These are phyloP conservation scores for Zaprionus lachaisei DNA, from an alignment of 1,140 invertebrate genomes.

Conservation along the genomic window DNA sequence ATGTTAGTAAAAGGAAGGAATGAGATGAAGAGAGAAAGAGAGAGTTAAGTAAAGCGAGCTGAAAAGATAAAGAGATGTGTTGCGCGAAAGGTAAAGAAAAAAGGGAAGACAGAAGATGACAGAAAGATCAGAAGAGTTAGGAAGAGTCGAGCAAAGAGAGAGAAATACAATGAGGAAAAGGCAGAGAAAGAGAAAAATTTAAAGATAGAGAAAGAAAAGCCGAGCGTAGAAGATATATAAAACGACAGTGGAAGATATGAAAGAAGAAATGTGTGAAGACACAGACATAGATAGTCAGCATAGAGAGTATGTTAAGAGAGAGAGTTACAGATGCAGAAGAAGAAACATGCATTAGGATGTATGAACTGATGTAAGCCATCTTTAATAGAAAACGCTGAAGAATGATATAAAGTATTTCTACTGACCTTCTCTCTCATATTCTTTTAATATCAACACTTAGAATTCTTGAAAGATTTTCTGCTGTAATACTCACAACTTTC, in stretches of 20 bases:
- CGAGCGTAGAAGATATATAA: not conserved
- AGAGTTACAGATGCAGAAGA: not conserved
- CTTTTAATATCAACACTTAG: not conserved
- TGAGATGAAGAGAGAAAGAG: no score
- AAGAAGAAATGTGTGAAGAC: not conserved
- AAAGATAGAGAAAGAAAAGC: not conserved
- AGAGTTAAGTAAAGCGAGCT: no score
- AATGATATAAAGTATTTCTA: not conserved
- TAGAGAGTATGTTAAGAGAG: not conserved
- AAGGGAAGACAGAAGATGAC: no score
- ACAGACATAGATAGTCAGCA: no score
- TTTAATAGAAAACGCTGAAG: no score
- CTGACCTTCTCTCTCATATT: not conserved
- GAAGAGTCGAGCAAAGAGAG: no score
- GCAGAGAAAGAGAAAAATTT: not conserved
- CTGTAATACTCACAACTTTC: conserved; percentile 42
- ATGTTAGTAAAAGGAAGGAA: not conserved
- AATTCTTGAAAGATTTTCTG: not conserved
- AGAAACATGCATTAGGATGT: not conserved
- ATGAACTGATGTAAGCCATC: not conserved
- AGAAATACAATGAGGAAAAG: not conserved
- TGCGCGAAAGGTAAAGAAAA: no score
- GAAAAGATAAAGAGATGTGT: not conserved
- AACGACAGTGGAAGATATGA: not conserved
- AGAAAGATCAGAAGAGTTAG: no score